Conservation (phyloP, 2,797 vertebrate genomes). For the Artibeus lituratus region DNA sequence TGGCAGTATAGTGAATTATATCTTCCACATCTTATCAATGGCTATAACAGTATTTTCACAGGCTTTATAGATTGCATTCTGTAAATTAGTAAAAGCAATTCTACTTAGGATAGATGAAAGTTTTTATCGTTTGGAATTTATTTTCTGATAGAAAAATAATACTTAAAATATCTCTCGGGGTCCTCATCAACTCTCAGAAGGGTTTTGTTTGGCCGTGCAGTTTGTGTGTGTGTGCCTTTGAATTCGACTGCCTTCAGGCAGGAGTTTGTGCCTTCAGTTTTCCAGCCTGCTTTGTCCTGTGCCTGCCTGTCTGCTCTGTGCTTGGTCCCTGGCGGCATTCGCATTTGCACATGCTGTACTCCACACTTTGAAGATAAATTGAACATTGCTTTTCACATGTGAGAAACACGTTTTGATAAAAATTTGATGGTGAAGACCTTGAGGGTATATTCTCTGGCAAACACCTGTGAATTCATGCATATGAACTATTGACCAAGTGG, state of each 20-base stretch:
- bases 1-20: not conserved
- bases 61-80: not conserved
- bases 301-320: not conserved
- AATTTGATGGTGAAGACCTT: not conserved
- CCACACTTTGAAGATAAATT: slow-evolving; percentile 8
- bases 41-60: not conserved
- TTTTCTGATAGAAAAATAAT: slow-evolving; percentile 21
- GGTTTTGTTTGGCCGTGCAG: not conserved
- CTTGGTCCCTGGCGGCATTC: slow-evolving; percentile 17
- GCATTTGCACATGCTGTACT: not conserved
- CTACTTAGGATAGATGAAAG: not conserved
- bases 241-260: not conserved
- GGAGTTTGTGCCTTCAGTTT: slow-evolving; percentile 20
- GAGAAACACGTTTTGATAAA: not conserved
- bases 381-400: not conserved
- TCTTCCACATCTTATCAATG: not conserved
- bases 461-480: not conserved
- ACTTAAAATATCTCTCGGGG: not conserved
- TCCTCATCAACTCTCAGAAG: not conserved
- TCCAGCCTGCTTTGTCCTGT: not conserved
- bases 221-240: not conserved
- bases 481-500: not conserved
- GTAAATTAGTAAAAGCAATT: not conserved
- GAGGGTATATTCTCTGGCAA: not conserved
- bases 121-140: not conserved